Percentiles rank a stretch among this genome's conserved stretches.
phyloP scores from a whole-genome alignment of 2,797 vertebrate species.

The Sebastes flavidus region DNA sequence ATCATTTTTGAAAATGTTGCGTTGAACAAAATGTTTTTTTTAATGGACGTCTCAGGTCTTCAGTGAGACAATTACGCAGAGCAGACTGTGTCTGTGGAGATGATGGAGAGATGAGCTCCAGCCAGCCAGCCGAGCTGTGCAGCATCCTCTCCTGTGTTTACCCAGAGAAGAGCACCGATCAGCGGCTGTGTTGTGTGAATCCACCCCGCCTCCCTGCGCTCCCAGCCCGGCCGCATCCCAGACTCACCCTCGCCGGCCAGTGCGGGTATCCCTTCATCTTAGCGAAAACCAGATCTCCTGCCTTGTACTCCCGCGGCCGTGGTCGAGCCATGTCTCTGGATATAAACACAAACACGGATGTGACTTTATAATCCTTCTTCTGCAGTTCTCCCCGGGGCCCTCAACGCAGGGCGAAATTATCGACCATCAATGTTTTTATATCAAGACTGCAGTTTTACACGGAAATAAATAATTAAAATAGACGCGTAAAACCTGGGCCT shows the following conservation, averaged over 20 bases:
- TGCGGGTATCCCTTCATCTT: conserved; percentile 97
- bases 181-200: conserved; percentile 45
- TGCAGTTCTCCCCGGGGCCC: conserved; percentile 40
- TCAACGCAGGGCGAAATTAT: conserved; percentile 53
- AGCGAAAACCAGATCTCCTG: conserved; percentile 93
- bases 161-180: neutral
- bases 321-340: conserved; percentile 88
- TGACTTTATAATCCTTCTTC: conserved; percentile 18
- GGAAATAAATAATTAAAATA: conserved; percentile 80
- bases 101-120: neutral
- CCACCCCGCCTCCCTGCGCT: conserved; percentile 72
- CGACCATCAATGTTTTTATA: conserved; percentile 78
- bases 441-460: conserved; percentile 77
- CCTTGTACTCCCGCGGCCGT: conserved; percentile 93
- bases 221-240: conserved; percentile 64
- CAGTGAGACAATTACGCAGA: neutral
- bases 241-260: conserved; percentile 96
- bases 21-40: no score
- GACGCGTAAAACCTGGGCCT: conserved; percentile 61
- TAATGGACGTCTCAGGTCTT: no score
- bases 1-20: no score
- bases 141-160: conserved; percentile 3
- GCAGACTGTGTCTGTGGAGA: neutral
- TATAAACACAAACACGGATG: neutral
- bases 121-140: no score